Base-by-base conservation (phyloP, 2,797 vertebrate genomes). In the Parauchenoglanis ngamensis region DNA sequence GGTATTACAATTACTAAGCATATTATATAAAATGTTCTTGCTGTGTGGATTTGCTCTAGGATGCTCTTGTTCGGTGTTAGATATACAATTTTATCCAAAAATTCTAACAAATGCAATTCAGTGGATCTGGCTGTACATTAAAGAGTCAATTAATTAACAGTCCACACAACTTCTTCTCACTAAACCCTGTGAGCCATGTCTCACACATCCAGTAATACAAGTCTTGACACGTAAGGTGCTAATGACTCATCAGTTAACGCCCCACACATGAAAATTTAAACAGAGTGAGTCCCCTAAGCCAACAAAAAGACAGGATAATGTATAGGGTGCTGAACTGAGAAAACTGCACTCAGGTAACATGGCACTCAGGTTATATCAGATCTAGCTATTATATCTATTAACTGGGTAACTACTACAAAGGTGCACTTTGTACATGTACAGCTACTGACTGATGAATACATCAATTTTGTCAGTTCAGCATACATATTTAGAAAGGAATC, bases 151-250 rank as follows among this genome's bases (percentile, higher is more conserved):
- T 40, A 40, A 40, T 40, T 40, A 13, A 85, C 63, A 85, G 40
- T 81, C 11, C 35, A 54, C 52, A 31, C 35, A 28, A 56, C 4
- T 28, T 80, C 21, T 46, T 65, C 28, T 44, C 12, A 49, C n/a
- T 85, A 13, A 81, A 81, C 73, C 56, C 68, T 63, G 67, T 0
- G 12, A 70, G 7, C 61, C 83, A n/a, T 65, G 83, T 80, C 56
- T 54, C 75, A 25, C 83, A 23, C 56, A 70, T 70, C 10, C 59
- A 19, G 28, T 11, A 63, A 54, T 11, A 75, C 46, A 67, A 87
- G 21, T 46, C 80, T 7, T 19, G 21, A 61, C 44, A 65, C 67
- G 23, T 23, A 83, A 77, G 31, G 49, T 46, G 49, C 25, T 46
- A 13, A 61, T 70, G 21, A 72, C 59, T 70, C 73, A 67, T 46